A percentile compares a stretch with the other conserved stretches of the same genome.
Evolutionary conservation across 2,797 vertebrate genomes (phyloP).

Genomic region (Myotis pilosus): DNA sequence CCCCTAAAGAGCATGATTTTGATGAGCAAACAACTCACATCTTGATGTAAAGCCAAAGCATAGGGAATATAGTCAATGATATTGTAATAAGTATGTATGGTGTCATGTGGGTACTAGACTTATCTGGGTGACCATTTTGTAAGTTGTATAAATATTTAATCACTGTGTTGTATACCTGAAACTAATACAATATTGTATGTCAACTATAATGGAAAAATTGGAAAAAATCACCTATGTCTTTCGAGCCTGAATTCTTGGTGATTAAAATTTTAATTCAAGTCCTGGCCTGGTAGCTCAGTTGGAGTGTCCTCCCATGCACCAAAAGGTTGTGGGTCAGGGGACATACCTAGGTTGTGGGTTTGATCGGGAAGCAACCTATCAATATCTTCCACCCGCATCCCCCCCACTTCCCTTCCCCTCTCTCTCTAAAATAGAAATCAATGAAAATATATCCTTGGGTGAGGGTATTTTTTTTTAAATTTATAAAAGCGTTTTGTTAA

Average conservation of each 20-base stretch:
- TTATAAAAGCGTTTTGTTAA: conserved; percentile 40
- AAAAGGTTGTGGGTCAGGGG: not conserved
- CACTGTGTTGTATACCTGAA: not conserved
- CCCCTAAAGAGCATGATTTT: conserved; percentile 42
- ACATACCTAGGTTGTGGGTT: not conserved
- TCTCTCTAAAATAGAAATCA: not conserved
- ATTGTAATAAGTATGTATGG: not conserved
- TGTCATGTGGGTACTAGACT: not conserved
- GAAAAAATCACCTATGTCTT: not conserved
- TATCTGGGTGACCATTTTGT: not conserved
- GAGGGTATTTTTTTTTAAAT: not conserved
- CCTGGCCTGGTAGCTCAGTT: not conserved
- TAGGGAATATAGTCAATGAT: not conserved
- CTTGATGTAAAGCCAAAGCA: not conserved
- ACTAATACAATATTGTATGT: not conserved
- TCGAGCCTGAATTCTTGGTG: conserved; percentile 28
- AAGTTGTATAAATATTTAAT: not conserved
- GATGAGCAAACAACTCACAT: conserved; percentile 22
- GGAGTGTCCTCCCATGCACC: not conserved
- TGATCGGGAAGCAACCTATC: not conserved
- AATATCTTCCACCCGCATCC: too few relatives aligned
- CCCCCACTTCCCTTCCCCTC: too few relatives aligned
- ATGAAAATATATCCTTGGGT: not conserved
- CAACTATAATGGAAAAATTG: not conserved
- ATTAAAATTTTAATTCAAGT: conserved; percentile 42